Conservation (phyloP, 1,140 invertebrate genomes). For the Physella acuta region DNA sequence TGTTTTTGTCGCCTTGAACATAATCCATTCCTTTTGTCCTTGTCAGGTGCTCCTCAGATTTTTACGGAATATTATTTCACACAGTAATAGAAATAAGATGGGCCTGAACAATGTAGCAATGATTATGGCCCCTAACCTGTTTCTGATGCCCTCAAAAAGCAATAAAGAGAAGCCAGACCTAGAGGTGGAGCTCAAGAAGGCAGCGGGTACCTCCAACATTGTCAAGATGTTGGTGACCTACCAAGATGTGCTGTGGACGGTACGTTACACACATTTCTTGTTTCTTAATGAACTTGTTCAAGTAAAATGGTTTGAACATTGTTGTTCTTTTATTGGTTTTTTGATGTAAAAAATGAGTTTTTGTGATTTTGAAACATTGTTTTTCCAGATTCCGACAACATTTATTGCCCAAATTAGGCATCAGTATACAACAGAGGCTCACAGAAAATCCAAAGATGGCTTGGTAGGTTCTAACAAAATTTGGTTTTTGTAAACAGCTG, state of each 20-base stretch:
- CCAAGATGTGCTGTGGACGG: constrained; percentile 74
- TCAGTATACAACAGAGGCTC: constrained; percentile 10
- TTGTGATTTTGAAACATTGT: too few species aligned
- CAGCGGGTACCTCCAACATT: constrained; percentile 78
- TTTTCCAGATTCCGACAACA: constrained; percentile 1
- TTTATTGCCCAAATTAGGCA: constrained; percentile 10
- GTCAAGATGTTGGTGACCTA: constrained; percentile 77
- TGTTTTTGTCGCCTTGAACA: too few species aligned
- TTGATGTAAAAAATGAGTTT: too few species aligned
- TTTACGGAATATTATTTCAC: constrained; percentile 72
- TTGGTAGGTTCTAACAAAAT: constrained; percentile 7
- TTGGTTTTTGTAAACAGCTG: too few species aligned
- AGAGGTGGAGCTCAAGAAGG: constrained; percentile 72
- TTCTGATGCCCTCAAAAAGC: constrained; percentile 67
- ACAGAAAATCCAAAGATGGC: constrained; percentile 9
- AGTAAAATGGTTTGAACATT: too few species aligned
- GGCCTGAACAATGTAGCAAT: constrained; percentile 86
- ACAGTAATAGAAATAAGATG: constrained; percentile 82
- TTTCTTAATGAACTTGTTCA: too few species aligned
- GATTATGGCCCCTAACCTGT: constrained; percentile 89
- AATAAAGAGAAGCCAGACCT: constrained; percentile 41
- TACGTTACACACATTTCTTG: too few species aligned
- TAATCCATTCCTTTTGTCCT: constrained; percentile 26
- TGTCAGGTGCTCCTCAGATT: constrained; percentile 73
- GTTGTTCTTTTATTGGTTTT: too few species aligned